Conservation (phyloP, 2,113 vertebrate species). For the Nothoprocta perdicaria region DNA sequence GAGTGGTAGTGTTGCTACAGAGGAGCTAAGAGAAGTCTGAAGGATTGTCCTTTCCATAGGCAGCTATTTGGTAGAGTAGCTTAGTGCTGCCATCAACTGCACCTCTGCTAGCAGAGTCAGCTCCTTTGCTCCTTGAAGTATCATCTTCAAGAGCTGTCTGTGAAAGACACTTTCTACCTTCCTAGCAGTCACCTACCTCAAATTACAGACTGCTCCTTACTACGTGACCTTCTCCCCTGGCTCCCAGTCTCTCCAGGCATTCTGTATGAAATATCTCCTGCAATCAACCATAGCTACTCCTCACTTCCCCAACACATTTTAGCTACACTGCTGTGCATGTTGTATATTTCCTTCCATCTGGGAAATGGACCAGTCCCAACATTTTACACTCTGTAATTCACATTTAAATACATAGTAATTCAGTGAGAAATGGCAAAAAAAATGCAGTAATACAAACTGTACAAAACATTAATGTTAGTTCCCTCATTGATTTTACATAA, state of each 20-base stretch:
- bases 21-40: not conserved
- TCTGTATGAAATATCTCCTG: not conserved
- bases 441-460: not conserved
- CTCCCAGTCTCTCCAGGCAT: not conserved
- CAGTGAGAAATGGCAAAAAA: not conserved
- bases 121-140: not conserved
- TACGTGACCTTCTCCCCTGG: not conserved
- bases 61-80: fast-evolving
- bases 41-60: not conserved
- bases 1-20: not conserved
- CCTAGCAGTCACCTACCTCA: not conserved
- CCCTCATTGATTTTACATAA: not conserved
- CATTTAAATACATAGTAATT: not conserved
- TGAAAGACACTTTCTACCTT: not conserved
- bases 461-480: not conserved
- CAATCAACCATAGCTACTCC: not conserved
- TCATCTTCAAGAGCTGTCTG: not conserved
- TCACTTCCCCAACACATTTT: not conserved
- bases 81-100: not conserved
- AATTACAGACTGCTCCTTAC: too few species aligned
- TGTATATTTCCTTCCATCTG: not conserved
- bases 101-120: not conserved
- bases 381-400: not conserved
- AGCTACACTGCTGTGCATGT: not conserved
- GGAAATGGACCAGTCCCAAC: not conserved